Base-by-base conservation (phyloP, 2,888 invertebrate genomes). In the Drosophila nr. medialis region DNA sequence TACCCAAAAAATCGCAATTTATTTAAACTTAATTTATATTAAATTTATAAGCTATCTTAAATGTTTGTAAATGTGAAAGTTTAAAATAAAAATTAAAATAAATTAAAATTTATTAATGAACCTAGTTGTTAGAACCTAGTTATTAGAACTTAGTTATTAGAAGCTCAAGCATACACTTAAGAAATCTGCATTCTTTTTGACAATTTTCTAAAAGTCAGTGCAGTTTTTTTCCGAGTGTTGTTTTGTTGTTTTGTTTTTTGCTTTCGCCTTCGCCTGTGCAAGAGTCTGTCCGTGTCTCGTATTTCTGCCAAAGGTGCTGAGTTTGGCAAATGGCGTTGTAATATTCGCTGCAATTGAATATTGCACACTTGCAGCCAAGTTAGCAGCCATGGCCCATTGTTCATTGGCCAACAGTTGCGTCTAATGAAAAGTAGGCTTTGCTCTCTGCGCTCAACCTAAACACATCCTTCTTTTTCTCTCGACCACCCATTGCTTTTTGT, bases 301-400 rank as follows among this genome's bases (percentile, higher is more conserved):
- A 77, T 84, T 81, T 76, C 30, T 69, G 70, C 68, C 74, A 79
- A 86, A 86, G 83, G 86, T 83, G 79, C 72, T 80, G 75, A 79
- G 74, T 80, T 75, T 72, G 81, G 81, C 88, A 86, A 85, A 88
- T 79, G 86, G 71, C 75, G 64, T 67, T 77, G 77, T 82, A 84
- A 87, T 84, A 85, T 82, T 85, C 67, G 72, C 69, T 58, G 67
- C 66, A 81, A 80, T 80, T 72, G 81, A 81, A 80, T 67, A 50
- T 80, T 75, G 77, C 77, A 72, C 70, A 71, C 63, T 67, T 67
- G 49, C 58, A 54, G 66, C 66, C 64, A 59, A 70, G 77, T 51
- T 72, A 71, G 49, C 77, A 62, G 77, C 67, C 72, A 65, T 64
- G 30, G 71, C 69, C 71, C 77, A 67, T 66, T 73, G 83, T 85